A percentile compares a stretch with the other conserved stretches of the same genome.
phyloP scores from a whole-genome alignment of 2,113 vertebrate species.

The Tupaia tana region DNA sequence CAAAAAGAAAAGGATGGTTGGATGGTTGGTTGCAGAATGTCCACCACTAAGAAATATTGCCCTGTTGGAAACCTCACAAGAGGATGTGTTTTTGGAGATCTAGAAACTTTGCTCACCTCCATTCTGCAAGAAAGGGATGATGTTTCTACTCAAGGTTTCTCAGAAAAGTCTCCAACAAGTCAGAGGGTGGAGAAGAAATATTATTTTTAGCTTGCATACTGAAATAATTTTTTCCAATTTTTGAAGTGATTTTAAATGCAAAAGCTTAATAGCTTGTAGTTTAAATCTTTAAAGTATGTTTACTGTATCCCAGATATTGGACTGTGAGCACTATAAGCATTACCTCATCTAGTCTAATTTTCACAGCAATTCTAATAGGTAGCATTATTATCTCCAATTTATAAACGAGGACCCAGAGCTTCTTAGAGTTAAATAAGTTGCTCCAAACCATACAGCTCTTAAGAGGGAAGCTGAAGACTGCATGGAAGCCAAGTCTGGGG shows the following conservation, averaged over 20 bases:
- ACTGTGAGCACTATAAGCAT: not conserved
- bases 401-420: not conserved
- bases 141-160: not conserved
- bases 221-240: not conserved
- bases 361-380: too few relatives aligned
- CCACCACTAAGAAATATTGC: not conserved
- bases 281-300: not conserved
- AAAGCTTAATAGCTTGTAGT: not conserved
- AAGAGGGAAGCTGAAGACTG: not conserved
- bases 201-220: not conserved
- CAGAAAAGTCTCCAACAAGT: not conserved
- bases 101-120: conserved; percentile 14
- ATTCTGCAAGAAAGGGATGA: not conserved
- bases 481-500: not conserved
- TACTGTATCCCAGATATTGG: not conserved
- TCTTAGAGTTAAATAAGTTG: too few relatives aligned
- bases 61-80: not conserved
- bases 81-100: not conserved
- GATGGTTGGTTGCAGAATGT: not conserved
- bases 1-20: conserved; percentile 24
- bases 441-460: not conserved
- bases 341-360: not conserved
- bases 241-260: not conserved
- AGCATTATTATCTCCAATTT: not conserved
- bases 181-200: not conserved